Evolutionary conservation across 2,888 invertebrate genomes (phyloP), one percentile per base, ranked within the genome.

Genomic region (Aphrophora alni): DNA sequence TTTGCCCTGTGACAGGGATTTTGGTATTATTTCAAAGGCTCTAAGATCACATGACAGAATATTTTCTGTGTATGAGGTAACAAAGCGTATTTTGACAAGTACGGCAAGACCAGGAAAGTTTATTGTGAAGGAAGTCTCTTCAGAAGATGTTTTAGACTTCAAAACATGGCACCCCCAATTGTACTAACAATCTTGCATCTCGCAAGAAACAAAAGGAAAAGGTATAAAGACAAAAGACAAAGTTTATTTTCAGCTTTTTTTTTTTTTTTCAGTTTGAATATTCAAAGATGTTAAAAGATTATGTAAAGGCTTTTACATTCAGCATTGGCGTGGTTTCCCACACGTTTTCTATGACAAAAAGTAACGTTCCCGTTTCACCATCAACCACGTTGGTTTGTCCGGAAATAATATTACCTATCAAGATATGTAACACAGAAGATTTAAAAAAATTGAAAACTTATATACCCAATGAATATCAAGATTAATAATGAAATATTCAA

Each of bases 1-100:
- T 75, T 68, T 75, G 44, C 75, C 75, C 8, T 79, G 79, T 25
- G 59, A 74, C 74, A 24, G 59, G 68, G 77, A 68, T 68, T 76
- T 76, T 51, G 38, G 75, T 44, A 44, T 44, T 14, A 44, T 44
- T 44, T 44, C 44, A 44, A 44, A 44, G 44, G 10, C 10, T 14
- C 44, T 44, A 44, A 4, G 17, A 14, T 44, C 44, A 14, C 44
- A 17, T 44, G 44, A 44, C 44, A 44, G 8, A 44, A 44, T 44
- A 44, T 44, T 33, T 33, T 33, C 33, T 14, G 44, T 44, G 10
- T 14, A 44, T 44, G 44, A 44, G 44, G 12, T 44, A 44, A 44
- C 44, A 44, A 14, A 44, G 44, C 44, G 8, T 44, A 44, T 44
- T 44, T 44, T 44, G 14, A 44, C 2, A 14, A 44, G 44, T 44